phyloP scores from a whole-genome alignment of 2,797 vertebrate species.

The Erethizon dorsatum region DNA sequence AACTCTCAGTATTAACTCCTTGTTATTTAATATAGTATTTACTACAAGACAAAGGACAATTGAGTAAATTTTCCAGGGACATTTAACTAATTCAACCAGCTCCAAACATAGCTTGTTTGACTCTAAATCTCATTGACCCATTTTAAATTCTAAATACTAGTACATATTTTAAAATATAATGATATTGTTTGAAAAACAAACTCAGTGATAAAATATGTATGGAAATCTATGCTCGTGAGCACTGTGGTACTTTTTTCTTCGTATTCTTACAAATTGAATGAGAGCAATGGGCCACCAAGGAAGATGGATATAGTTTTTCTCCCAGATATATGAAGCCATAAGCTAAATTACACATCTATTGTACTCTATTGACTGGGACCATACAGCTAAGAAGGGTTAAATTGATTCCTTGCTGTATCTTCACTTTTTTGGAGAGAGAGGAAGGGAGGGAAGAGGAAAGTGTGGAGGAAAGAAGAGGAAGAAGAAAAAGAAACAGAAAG shows the following conservation, averaged over 20 bases:
- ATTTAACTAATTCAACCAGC: neutral
- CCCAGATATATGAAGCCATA: neutral
- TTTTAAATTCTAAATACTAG: neutral
- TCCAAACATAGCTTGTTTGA: neutral
- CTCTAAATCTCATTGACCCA: neutral
- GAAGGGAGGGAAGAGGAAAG: fast-evolving
- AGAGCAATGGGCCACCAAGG: neutral
- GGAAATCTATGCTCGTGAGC: neutral
- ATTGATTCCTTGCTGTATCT: neutral
- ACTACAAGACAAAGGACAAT: neutral
- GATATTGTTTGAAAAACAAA: neutral
- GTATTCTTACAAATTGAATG: neutral
- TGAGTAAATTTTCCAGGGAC: neutral
- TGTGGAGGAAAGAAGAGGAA: too few species aligned
- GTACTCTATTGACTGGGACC: neutral
- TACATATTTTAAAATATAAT: neutral
- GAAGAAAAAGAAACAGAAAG: fast-evolving
- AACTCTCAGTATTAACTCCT: neutral
- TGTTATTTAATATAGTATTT: constrained; percentile 24
- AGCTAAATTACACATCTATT: neutral
- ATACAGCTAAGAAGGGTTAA: neutral
- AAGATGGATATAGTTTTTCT: neutral
- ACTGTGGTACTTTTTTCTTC: neutral
- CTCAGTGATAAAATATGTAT: neutral
- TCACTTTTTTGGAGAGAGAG: neutral